Percentiles rank a stretch among this genome's conserved stretches.
These are phyloP conservation scores for Spheniscus humboldti DNA, from an alignment of 2,797 vertebrate genomes.

Conservation along the genomic window DNA sequence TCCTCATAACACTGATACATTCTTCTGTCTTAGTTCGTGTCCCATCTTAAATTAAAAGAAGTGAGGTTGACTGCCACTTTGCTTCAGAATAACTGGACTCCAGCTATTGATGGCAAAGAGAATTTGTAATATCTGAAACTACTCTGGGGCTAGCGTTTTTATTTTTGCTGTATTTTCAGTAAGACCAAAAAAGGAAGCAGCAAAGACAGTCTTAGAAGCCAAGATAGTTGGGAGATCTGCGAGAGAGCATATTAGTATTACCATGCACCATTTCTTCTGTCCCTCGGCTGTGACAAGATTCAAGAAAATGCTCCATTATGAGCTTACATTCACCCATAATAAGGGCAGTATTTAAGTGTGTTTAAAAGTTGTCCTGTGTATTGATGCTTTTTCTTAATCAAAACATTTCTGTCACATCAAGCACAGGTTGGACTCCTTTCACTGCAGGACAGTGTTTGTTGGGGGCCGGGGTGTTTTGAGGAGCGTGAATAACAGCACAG, in stretches of 20 bases:
- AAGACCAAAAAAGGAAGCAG: fast-evolving
- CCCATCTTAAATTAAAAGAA: not conserved
- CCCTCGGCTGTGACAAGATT: not conserved
- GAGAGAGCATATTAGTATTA: not conserved
- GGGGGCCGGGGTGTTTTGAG: not conserved
- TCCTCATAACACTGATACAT: not conserved
- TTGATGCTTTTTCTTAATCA: not conserved
- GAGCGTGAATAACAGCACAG: not conserved
- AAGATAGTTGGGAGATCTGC: not conserved
- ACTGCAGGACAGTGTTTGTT: not conserved
- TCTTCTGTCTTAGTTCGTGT: not conserved
- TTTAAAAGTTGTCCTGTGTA: not conserved
- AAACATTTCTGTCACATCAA: not conserved
- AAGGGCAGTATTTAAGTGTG: not conserved
- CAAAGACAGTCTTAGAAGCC: not conserved
- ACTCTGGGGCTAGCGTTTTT: not conserved
- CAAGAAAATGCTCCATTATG: not conserved
- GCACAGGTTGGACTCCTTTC: not conserved
- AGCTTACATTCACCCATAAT: not conserved
- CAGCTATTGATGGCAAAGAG: not conserved
- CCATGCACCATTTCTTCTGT: not conserved
- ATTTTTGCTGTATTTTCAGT: not conserved
- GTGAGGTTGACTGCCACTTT: not conserved
- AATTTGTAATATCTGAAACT: not conserved
- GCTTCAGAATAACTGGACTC: not conserved